Percentiles rank a stretch among this genome's conserved stretches.
These are phyloP conservation scores for Apostichopus parvimensis DNA, from an alignment of 35 echinoderm and acorn worm genomes.

Conservation along the genomic window DNA sequence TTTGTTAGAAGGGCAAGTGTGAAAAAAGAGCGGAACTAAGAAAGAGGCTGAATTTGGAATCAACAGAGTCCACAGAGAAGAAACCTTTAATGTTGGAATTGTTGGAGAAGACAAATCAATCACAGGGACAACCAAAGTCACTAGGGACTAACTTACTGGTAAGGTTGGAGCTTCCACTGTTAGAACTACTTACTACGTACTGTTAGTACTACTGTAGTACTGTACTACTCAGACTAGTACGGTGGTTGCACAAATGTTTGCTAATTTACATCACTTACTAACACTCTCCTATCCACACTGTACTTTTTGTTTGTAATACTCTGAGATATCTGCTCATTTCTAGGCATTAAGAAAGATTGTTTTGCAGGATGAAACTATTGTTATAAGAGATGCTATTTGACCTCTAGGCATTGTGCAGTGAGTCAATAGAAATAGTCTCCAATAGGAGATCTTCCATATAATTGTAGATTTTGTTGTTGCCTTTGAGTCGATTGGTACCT, in stretches of 20 bases:
- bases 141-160: conserved; percentile 42
- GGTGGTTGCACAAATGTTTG: too few relatives aligned
- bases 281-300: too few relatives aligned
- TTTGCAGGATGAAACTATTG: too few relatives aligned
- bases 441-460: not conserved
- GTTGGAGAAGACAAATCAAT: conserved; percentile 52
- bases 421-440: too few relatives aligned
- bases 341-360: too few relatives aligned
- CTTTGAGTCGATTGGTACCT: not conserved
- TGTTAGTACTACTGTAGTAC: not conserved
- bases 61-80: conserved; percentile 52
- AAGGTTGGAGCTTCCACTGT: not conserved
- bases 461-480: not conserved
- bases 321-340: too few relatives aligned
- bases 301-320: too few relatives aligned
- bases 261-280: too few relatives aligned
- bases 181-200: not conserved
- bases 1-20: conserved; percentile 76
- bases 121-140: not conserved
- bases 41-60: conserved; percentile 61
- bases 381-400: too few relatives aligned
- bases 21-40: conserved; percentile 74
- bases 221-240: too few relatives aligned
- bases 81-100: conserved; percentile 74
- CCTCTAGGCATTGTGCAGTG: too few relatives aligned